These are phyloP conservation scores for Phaethon lepturus DNA, from an alignment of 2,113 vertebrate species.

Conservation along the genomic window DNA sequence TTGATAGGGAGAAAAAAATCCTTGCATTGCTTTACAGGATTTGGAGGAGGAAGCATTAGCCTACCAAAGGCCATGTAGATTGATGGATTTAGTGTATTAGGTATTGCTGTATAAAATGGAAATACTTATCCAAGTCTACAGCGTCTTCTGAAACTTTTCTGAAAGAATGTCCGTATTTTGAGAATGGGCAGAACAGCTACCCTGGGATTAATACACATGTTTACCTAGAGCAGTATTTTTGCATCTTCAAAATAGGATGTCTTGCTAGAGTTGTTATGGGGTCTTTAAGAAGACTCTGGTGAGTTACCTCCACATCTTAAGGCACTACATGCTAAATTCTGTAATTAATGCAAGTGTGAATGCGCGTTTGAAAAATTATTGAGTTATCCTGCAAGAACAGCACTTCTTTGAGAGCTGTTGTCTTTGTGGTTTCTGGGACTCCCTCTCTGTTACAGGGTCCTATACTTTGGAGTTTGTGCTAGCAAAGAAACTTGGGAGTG, in stretches of 20 bases:
- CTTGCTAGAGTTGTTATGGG: not conserved
- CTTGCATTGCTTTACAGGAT: not conserved
- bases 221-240: not conserved
- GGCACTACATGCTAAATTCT: not conserved
- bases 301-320: not conserved
- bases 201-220: not conserved
- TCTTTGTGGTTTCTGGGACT: not conserved
- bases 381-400: not conserved
- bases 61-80: not conserved
- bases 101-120: not conserved
- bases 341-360: not conserved
- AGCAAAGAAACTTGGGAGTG: not conserved
- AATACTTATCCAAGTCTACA: not conserved
- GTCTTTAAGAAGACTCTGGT: not conserved
- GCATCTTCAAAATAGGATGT: not conserved
- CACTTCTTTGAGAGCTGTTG: not conserved
- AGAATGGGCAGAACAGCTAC: not conserved
- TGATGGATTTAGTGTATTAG: not conserved
- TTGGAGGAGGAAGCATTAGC: not conserved
- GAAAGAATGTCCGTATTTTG: not conserved
- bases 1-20: not conserved
- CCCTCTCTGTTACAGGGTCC: not conserved
- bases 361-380: not conserved
- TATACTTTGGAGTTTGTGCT: not conserved
- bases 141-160: not conserved